Percentiles rank a stretch among this genome's conserved stretches.
These are phyloP conservation scores for Lynx canadensis DNA, from an alignment of 2,113 vertebrate genomes.

Conservation along the genomic window DNA sequence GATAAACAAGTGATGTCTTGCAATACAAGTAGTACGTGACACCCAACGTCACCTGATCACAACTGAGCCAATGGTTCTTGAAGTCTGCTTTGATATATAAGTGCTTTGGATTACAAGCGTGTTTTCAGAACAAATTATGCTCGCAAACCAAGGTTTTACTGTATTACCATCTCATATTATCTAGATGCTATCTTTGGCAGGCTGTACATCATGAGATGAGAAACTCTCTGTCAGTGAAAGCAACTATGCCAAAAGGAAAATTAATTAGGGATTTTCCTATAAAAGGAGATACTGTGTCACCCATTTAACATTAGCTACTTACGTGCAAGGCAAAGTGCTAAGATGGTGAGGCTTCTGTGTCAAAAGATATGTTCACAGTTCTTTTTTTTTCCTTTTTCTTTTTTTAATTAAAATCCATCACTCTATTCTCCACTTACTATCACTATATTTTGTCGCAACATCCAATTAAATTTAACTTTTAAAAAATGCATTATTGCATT, in stretches of 20 bases:
- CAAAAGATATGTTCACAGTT: background rate
- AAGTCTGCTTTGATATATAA: no score
- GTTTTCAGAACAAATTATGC: no score
- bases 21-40: no score
- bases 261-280: background rate
- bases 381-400: background rate
- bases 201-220: background rate
- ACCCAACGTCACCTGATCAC: no score
- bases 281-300: background rate
- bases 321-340: background rate
- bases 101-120: no score
- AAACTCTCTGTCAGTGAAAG: background rate
- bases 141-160: no score
- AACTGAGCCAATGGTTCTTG: no score
- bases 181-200: background rate
- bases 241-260: background rate
- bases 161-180: background rate
- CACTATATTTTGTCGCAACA: background rate
- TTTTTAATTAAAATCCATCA: slow-evolving; percentile 2
- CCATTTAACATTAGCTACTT: background rate
- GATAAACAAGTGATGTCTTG: no score
- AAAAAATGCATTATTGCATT: background rate
- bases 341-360: background rate
- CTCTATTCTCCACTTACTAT: background rate
- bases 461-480: slow-evolving; percentile 25